phyloP scores from a whole-genome alignment of 2,888 invertebrate species.

The Philaethria dido region DNA sequence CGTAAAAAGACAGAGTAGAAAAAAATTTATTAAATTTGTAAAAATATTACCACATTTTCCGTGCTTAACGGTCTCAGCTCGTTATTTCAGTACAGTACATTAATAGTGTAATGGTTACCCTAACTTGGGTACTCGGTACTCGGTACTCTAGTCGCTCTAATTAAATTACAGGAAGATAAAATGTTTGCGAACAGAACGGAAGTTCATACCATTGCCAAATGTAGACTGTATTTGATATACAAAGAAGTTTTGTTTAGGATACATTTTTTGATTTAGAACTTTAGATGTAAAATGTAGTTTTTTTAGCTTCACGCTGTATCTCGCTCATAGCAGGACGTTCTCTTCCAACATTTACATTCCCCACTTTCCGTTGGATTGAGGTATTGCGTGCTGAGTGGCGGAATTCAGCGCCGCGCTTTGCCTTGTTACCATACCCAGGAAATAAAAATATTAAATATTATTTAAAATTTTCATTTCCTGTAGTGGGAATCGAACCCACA shows the following conservation, averaged over 20 bases:
- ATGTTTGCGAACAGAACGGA: slow-evolving; percentile 66
- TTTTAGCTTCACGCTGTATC: too few relatives aligned
- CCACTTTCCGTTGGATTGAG: too few relatives aligned
- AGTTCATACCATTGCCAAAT: slow-evolving; percentile 75
- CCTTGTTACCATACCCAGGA: too few relatives aligned
- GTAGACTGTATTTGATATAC: slow-evolving; percentile 50
- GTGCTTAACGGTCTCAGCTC: slow-evolving; percentile 28
- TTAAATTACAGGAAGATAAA: slow-evolving; percentile 61
- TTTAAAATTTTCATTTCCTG: too few relatives aligned
- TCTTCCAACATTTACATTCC: too few relatives aligned
- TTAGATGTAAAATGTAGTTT: neutral
- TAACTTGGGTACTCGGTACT: slow-evolving; percentile 49
- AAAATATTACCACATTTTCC: slow-evolving; percentile 27
- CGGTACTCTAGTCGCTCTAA: slow-evolving; percentile 50
- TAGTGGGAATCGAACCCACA: too few relatives aligned
- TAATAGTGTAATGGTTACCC: slow-evolving; percentile 29
- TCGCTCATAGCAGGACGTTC: too few relatives aligned
- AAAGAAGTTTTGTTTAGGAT: slow-evolving; percentile 46
- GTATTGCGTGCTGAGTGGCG: too few relatives aligned
- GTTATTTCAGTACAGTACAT: slow-evolving; percentile 32
- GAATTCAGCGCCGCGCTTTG: too few relatives aligned
- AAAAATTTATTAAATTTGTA: slow-evolving; percentile 21
- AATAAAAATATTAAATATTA: too few relatives aligned
- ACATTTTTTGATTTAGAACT: neutral
- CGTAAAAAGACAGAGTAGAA: slow-evolving; percentile 5